Base-by-base conservation (phyloP, 64 coral and sea anemone genomes). In the Orbicella faveolata region DNA sequence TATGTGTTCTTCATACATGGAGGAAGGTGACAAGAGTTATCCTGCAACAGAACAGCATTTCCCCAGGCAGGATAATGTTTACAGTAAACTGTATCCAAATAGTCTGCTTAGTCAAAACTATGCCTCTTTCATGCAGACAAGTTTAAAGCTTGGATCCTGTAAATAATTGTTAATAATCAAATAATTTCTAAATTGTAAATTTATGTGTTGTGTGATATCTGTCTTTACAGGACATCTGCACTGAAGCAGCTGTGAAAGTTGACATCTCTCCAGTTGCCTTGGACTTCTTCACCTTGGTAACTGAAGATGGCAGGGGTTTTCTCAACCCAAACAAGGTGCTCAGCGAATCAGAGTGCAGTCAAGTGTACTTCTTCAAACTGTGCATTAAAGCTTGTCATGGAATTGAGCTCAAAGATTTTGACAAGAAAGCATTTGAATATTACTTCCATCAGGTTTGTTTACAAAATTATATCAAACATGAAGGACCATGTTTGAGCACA, bases 381-480 rank as follows among this genome's bases (percentile, higher is more conserved):
- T 89, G 63, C 66, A 88, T 97, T 44, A 97, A 97, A 21, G 95
- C 88, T 78, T 97, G 92, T 34, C 75, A 75, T 83, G 92, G 88
- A 37, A 17, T 34, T 18, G 92, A 97, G 57, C 53, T 85, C 23
- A 85, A 73, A 36, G 83, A 89, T 39, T 66, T 90, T 90, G 95
- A 97, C 76, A 48, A 63, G 20, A 51, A 91, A 30, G 84, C 83
- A 33, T 88, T 94, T 63, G 74, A 84, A 36, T 97, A 97, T 65
- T 94, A 93, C 52, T 97, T 97, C 69, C 83, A 97, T 69, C 95
- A 97, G 92, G 95, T 97, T 73, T 48, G 84, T 37, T n/a, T 36
- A 36, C 17, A 12, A 6, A 48, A 48, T 5, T 48, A 48, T 6
- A 48, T 48, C 41, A 48, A 48, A 48, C 41, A 48, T 6, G 6